Base-by-base conservation (phyloP, 2,797 vertebrate species). In the Sebastes itinus region DNA sequence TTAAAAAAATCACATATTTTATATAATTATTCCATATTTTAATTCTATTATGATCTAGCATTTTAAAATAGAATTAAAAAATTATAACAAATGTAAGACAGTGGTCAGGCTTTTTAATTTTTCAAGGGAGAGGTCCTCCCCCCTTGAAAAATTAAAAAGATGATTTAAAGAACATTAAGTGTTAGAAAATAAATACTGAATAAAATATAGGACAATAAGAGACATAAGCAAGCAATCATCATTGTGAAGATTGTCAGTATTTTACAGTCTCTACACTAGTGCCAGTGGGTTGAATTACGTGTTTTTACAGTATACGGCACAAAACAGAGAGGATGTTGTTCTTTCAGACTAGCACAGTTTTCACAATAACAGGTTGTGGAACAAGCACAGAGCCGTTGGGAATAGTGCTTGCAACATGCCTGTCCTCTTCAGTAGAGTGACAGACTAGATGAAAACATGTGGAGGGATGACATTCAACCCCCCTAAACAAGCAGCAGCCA, bases 391-490 rank as follows among this genome's bases (percentile, higher is more conserved):
- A 58, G 23, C 55, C 16, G 10, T 3, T 78, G 38, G 58, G 54
- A 73, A 62, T 35, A 62, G 38, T 52, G 18, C 2, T 59, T 30
- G 23, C n/a, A 42, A 22, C 30, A 25, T 68, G 16, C 5, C n/a
- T 42, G 18, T 66, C 67, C 3, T 54, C 18, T 27, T 52, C 32
- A 59, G 60, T 4, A 9, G 59, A 55, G 49, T 60, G 42, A 67
- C 74, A 80, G 62, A 59, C 9, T 1, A 30, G 54, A 65, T 13
- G 30, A 73, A 69, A 74, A 63, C 58, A 60, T 63, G 63, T 64
- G 22, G 35, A 49, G 35, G 1, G 10, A 72, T 66, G 25, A 49
- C 20, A 61, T 56, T 81, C 38, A 78, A 78, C 63, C 38, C 20
- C 4, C 27, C 35, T 49, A 42, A 18, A 33, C 38, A 67, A 62